Base-by-base conservation (phyloP, 2,888 invertebrate species). In the Eupithecia subfuscata region DNA sequence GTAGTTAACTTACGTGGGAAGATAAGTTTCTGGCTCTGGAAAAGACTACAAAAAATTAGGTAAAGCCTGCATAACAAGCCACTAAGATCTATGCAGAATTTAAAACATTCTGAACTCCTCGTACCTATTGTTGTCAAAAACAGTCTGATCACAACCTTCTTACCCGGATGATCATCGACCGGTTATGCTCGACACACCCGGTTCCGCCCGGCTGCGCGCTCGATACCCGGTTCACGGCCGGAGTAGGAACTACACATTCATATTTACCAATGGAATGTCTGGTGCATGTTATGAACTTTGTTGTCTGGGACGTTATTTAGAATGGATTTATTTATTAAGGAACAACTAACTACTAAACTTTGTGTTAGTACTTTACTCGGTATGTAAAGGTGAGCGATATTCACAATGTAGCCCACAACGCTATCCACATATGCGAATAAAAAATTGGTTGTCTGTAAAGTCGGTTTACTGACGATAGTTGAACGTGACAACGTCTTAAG, bases 181-280 rank as follows among this genome's bases (percentile, higher is more conserved):
- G 56, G 77, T 73, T 73, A 64, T 70, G 80, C 18, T 75, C 77
- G 75, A 72, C 74, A 74, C 76, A 75, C 79, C 80, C 80, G 80
- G 73, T 76, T 75, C 70, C 79, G 75, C 74, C 71, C 79, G 79
- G 77, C 65, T 71, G 75, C 71, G 34, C 73, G 79, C 77, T 79
- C 81, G 79, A 79, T 80, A 81, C 79, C 81, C 80, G 78, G 81
- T 75, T 77, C 77, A 80, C 76, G 80, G 79, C 78, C 80, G 81
- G 78, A 67, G 64, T n/a, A 43, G 11, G 63, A 76, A 74, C 69
- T 75, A 71, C 69, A 78, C 75, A 70, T 76, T 73, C 45, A 73
- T 73, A 68, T 64, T 64, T 30, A 8, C 34, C 18, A 4, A 64
- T 18, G 64, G 18, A 64, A 64, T 64, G 64, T 64, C 64, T 64